Percentiles rank a stretch among this genome's conserved stretches.
Conservation (phyloP, 2,888 invertebrate species). For the Gryllus longicercus region DNA sequence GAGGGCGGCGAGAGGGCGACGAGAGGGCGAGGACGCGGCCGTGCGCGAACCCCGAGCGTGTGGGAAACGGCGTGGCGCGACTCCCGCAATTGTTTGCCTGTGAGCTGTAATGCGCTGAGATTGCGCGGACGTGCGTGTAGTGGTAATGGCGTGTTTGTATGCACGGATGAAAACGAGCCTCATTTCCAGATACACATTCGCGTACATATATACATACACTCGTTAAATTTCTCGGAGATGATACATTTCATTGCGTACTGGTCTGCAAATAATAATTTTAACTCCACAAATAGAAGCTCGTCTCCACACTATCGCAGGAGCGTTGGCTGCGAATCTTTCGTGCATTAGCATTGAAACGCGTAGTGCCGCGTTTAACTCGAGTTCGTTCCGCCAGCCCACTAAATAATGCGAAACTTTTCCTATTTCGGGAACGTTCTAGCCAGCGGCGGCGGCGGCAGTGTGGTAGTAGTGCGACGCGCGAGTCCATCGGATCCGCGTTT, state of each 20-base stretch:
- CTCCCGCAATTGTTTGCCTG: neutral
- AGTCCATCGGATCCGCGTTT: too few relatives aligned
- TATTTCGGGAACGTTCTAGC: too few relatives aligned
- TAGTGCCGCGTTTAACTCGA: too few relatives aligned
- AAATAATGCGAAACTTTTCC: too few relatives aligned
- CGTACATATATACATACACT: neutral
- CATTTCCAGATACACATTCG: conserved; percentile 17
- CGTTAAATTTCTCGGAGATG: neutral
- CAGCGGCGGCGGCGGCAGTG: too few relatives aligned
- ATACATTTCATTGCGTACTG: neutral
- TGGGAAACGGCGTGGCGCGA: neutral
- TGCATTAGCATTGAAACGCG: too few relatives aligned
- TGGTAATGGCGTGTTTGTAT: conserved; percentile 11
- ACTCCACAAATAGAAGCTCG: neutral
- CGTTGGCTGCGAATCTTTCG: too few relatives aligned
- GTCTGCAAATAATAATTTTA: conserved; percentile 2
- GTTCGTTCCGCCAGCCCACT: too few relatives aligned
- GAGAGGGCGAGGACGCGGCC: neutral
- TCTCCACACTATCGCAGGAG: neutral
- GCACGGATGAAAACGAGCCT: conserved; percentile 7
- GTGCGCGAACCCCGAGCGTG: neutral
- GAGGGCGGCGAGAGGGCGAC: too few relatives aligned
- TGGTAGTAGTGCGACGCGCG: too few relatives aligned
- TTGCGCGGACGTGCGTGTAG: neutral
- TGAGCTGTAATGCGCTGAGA: conserved; percentile 3